Percentiles rank a stretch among this genome's conserved stretches.
Evolutionary conservation across 1,140 invertebrate genomes (phyloP).

Genomic region (Drosophila persimilis): DNA sequence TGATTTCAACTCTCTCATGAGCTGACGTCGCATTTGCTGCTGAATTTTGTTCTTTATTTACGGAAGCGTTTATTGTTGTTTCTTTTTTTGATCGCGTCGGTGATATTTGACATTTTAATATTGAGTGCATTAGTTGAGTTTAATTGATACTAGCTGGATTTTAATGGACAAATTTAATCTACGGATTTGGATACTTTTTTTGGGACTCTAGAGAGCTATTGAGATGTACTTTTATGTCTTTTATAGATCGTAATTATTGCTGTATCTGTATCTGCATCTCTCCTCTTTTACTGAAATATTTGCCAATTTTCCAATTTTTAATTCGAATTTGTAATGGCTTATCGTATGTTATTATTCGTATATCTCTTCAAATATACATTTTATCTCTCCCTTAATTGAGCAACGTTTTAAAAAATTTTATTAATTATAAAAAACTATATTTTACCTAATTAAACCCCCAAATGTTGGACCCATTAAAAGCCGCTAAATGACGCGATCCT

Average conservation of each 20-base stretch:
- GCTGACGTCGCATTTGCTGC: constrained; percentile 22
- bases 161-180: not conserved
- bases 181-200: not conserved
- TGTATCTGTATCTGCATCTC: too few relatives aligned
- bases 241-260: too few relatives aligned
- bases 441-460: constrained; percentile 31
- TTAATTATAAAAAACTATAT: constrained; percentile 11
- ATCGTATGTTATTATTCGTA: too few relatives aligned
- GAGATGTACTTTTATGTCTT: too few relatives aligned
- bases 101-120: constrained; percentile 60
- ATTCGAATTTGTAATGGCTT: too few relatives aligned
- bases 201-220: too few relatives aligned
- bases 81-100: not conserved
- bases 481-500: constrained; percentile 37
- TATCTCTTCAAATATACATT: too few relatives aligned
- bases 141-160: constrained; percentile 27
- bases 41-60: constrained; percentile 53
- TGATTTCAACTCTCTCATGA: constrained; percentile 31
- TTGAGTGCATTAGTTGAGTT: constrained; percentile 47
- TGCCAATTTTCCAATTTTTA: not conserved
- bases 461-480: constrained; percentile 44
- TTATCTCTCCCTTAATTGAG: too few relatives aligned
- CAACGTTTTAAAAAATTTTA: not conserved
- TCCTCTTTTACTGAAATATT: not conserved
- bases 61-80: constrained; percentile 53